Percentiles rank a stretch among this genome's conserved stretches.
These are phyloP conservation scores for Misgurnus mizolepis DNA, from an alignment of 2,113 vertebrate genomes.

Conservation along the genomic window DNA sequence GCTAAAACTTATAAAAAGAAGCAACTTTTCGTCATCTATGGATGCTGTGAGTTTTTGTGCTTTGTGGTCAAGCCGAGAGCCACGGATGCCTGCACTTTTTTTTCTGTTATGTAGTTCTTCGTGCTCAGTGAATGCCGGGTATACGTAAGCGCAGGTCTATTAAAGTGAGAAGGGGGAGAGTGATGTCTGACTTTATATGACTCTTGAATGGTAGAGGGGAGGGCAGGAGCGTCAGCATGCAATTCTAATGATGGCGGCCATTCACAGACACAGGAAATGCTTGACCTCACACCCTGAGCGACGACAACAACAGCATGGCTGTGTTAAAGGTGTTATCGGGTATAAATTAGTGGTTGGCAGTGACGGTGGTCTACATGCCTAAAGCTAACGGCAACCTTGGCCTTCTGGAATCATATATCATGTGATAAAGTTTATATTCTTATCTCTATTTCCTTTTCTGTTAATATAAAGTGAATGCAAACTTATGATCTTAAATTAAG, in stretches of 20 bases:
- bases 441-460: no score
- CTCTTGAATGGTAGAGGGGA: constrained; percentile 35
- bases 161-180: constrained; percentile 52
- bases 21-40: neutral
- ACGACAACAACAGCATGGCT: constrained; percentile 72
- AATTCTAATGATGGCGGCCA: constrained; percentile 68
- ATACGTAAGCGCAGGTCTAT: constrained; percentile 51
- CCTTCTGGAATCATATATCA: constrained; percentile 43
- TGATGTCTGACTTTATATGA: constrained; percentile 30
- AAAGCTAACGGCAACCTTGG: constrained; percentile 35
- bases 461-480: no score
- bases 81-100: neutral
- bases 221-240: constrained; percentile 57
- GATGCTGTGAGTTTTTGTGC: neutral
- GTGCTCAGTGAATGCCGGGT: constrained; percentile 61
- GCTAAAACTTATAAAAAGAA: no score
- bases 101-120: constrained; percentile 29
- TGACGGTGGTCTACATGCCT: constrained; percentile 57
- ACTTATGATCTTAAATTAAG: no score
- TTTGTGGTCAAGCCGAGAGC: neutral
- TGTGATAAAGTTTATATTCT: neutral
- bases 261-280: constrained; percentile 77
- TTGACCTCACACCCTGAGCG: constrained; percentile 76
- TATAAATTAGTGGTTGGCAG: constrained; percentile 73
- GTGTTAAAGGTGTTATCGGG: constrained; percentile 78